Conservation (phyloP, 2,113 vertebrate species). For the Mus musculus region GRCm39 chr9:43667501-43668000, state of each 20-base stretch:
- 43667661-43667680: not conserved
- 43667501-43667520: not conserved
- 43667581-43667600: not conserved
- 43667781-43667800: not conserved
- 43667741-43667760: not conserved
- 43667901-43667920: not conserved
- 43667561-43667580: not conserved
- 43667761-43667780: not conserved
- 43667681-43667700: not conserved
- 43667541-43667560: not conserved
- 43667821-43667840: not conserved
- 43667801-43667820: not conserved
- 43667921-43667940: too few relatives aligned
- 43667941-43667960: not conserved
- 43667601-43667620: not conserved
- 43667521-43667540: not conserved
- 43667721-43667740: not conserved
- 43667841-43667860: not conserved
- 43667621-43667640: not conserved
- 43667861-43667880: not conserved
- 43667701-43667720: not conserved
- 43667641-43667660: not conserved
- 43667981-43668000: not conserved
- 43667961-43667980: not conserved
- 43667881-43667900: not conserved